These are phyloP conservation scores for Euphonia xanthogaster DNA, from an alignment of 2,797 vertebrate genomes.

Conservation along the genomic window DNA sequence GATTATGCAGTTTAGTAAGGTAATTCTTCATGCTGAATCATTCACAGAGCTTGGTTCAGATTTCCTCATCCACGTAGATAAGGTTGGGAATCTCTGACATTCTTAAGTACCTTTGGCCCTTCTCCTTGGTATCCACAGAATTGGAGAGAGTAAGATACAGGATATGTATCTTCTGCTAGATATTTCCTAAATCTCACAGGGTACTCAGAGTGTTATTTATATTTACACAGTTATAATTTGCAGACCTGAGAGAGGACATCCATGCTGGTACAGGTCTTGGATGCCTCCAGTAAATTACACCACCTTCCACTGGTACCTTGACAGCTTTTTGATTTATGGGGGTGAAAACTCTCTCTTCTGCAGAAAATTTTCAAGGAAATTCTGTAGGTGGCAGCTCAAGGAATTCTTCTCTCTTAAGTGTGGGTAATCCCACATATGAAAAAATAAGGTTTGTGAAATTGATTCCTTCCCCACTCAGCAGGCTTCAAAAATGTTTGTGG, in stretches of 20 bases:
- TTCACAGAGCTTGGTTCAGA: not conserved
- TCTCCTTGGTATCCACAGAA: not conserved
- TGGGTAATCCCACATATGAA: not conserved
- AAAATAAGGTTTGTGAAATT: conserved; percentile 23
- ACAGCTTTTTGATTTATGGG: conserved; percentile 6
- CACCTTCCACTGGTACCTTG: not conserved
- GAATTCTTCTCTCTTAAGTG: conserved; percentile 2
- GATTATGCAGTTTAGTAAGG: not conserved
- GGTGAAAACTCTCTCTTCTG: not conserved
- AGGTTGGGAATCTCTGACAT: not conserved
- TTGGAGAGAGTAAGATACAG: not conserved
- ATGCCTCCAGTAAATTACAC: not conserved
- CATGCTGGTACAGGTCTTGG: not conserved
- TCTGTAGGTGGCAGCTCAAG: conserved; percentile 46
- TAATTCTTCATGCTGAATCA: not conserved
- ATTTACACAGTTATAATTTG: not conserved
- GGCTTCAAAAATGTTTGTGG: conserved; percentile 20
- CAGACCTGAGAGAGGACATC: not conserved
- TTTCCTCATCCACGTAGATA: not conserved
- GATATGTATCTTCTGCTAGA: not conserved
- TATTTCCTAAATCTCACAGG: not conserved
- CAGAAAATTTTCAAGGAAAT: conserved; percentile 22
- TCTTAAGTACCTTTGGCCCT: not conserved
- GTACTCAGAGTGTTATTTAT: not conserved
- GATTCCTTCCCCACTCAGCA: conserved; percentile 5